Conservation (phyloP, 2,113 vertebrate species). For the Ranitomeya imitator region DNA sequence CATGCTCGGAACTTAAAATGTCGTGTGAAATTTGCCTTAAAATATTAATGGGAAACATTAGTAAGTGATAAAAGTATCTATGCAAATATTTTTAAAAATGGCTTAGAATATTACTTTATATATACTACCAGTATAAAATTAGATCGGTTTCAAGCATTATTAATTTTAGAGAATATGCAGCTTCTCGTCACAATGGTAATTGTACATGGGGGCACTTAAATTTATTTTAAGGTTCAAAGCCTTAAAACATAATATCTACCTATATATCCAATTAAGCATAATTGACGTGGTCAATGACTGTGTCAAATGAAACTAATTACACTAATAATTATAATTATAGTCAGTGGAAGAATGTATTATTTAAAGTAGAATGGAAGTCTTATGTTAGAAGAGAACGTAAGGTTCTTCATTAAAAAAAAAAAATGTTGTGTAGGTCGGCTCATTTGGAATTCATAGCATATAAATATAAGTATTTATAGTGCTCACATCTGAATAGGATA, state of each 20-base stretch:
- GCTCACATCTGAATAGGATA: conserved; percentile 22
- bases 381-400: conserved; percentile 5
- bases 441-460: conserved; percentile 46
- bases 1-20: too few species aligned
- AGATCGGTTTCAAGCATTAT: neutral
- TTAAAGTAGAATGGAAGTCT: conserved; percentile 24
- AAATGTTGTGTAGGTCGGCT: conserved; percentile 20
- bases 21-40: too few species aligned
- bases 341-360: conserved; percentile 36
- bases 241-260: conserved; percentile 32
- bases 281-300: conserved; percentile 51
- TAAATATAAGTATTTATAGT: conserved; percentile 50
- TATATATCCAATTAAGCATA: conserved; percentile 44
- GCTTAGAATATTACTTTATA: neutral
- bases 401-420: conserved; percentile 26
- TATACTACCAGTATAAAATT: neutral
- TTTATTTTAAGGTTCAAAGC: conserved; percentile 12
- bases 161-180: neutral
- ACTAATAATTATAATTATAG: conserved; percentile 50
- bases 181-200: neutral
- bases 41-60: too few species aligned
- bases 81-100: neutral
- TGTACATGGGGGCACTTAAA: neutral
- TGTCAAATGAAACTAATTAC: conserved; percentile 41
- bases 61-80: neutral